A percentile compares a stretch with the other conserved stretches of the same genome.
These are phyloP conservation scores for Cetonia aurata DNA, from an alignment of 2,888 invertebrate species.

Conservation along the genomic window DNA sequence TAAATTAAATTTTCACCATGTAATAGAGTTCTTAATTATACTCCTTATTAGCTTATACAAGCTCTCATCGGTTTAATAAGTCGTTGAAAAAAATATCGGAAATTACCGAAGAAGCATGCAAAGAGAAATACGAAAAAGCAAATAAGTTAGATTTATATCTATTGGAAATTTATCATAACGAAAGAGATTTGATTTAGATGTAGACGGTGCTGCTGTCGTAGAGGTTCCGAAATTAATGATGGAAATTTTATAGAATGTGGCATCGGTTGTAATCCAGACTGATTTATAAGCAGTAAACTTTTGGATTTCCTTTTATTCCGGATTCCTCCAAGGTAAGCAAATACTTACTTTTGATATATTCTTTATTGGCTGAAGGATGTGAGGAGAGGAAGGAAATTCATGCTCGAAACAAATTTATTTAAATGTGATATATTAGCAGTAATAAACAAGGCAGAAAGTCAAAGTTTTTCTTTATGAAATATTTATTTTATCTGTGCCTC, in stretches of 20 bases:
- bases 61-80: not conserved
- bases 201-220: constrained; percentile 26
- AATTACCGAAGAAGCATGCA: constrained; percentile 11
- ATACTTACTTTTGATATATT: constrained; percentile 26
- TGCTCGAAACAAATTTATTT: constrained; percentile 21
- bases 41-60: not conserved
- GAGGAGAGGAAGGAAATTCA: constrained; percentile 3
- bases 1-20: not conserved
- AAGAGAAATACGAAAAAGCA: constrained; percentile 28
- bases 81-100: constrained; percentile 20
- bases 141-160: constrained; percentile 38
- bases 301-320: constrained; percentile 28
- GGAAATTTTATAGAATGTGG: constrained; percentile 39
- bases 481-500: no score
- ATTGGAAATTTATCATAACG: constrained; percentile 37
- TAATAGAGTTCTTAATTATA: not conserved
- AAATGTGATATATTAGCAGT: constrained; percentile 6
- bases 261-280: constrained; percentile 30
- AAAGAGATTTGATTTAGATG: constrained; percentile 31
- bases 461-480: no score
- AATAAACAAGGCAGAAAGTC: not conserved
- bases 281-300: constrained; percentile 37
- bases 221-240: constrained; percentile 39
- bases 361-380: constrained; percentile 17
- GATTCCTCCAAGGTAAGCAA: constrained; percentile 14